These are phyloP conservation scores for Tenthredo scrophulariae DNA, from an alignment of 2,888 invertebrate genomes.

Conservation along the genomic window DNA sequence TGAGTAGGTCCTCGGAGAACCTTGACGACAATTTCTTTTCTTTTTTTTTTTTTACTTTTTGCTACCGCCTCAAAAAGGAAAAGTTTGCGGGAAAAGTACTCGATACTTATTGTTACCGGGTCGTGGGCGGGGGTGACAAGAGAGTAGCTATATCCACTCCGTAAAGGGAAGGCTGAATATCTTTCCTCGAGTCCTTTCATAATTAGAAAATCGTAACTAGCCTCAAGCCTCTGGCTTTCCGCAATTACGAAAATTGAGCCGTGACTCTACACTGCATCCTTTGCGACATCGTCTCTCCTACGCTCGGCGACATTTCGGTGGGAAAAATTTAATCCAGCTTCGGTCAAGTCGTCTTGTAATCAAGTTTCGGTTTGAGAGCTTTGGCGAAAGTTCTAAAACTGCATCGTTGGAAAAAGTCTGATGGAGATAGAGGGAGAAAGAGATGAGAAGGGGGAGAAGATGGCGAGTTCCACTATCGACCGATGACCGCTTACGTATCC, in stretches of 20 bases:
- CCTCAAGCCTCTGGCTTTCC: not conserved
- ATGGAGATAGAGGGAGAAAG: not conserved
- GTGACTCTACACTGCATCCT: no score
- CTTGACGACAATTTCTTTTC: not conserved
- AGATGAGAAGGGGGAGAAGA: not conserved
- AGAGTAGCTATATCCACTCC: not conserved
- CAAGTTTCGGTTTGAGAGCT: slow-evolving; percentile 1
- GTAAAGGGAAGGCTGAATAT: not conserved
- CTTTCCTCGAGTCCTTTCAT: not conserved
- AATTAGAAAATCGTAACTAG: not conserved
- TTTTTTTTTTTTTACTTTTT: not conserved
- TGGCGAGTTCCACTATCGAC: not conserved
- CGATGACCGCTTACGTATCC: slow-evolving; percentile 26
- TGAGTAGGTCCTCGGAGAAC: slow-evolving; percentile 21
- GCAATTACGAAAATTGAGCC: not conserved
- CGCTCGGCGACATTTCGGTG: not conserved
- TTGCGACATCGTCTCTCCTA: not conserved
- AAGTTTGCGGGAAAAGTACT: not conserved
- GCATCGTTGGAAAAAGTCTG: slow-evolving; percentile 1
- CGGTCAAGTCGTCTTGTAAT: slow-evolving; percentile 1
- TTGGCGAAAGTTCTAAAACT: not conserved
- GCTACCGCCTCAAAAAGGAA: not conserved
- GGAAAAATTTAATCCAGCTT: not conserved
- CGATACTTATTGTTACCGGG: slow-evolving; percentile 31
- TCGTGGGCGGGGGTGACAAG: not conserved